Evolutionary conservation across 1,140 invertebrate species (phyloP), one percentile per base, ranked within the genome.

Genomic region (Philaenus spumarius): DNA sequence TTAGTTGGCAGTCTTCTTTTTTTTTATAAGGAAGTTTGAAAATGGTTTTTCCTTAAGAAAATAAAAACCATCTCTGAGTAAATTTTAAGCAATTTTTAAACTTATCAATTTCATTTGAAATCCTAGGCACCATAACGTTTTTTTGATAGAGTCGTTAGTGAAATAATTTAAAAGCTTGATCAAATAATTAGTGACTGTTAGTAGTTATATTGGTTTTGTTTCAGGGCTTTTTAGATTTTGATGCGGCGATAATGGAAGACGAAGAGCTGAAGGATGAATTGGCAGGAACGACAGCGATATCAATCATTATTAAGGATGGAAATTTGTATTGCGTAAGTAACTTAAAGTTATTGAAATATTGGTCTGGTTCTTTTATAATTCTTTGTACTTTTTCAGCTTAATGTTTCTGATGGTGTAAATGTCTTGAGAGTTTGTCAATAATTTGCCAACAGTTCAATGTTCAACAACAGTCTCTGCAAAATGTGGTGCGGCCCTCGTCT

Each of bases 221-320:
- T 37, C 66, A 86, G 78, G 94, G 87, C 53, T 98, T 97, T 73
- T 73, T 98, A 17, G 86, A 94, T 67, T 73, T 98, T 40, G 97
- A 99, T 77, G 80, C 87, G 67, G 89, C 87, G 56, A 98, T 99
- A 95, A 72, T 87, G 55, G 81, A 86, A 64, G 92, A 96, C 72
- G 86, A 91, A 43, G 75, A 81, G 43, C 81, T 95, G 68, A 92
- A 87, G 72, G 86, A 93, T 73, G 92, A 96, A 74, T 82, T 94
- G 67, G 91, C 93, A 35, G 96, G 97, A 26, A 93, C 93, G 15
- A 99, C 97, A 50, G 96, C 95, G 5, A 86, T 97, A 20, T 82
- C 86, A 53, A 80, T 94, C 35, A 69, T 98, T 0, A 80, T 99
- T 17, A 91, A 89, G 75, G 81, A 89, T 65, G 85, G 86, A 66